Conservation (phyloP, 2,888 invertebrate genomes). For the Creontiades dilutus region DNA sequence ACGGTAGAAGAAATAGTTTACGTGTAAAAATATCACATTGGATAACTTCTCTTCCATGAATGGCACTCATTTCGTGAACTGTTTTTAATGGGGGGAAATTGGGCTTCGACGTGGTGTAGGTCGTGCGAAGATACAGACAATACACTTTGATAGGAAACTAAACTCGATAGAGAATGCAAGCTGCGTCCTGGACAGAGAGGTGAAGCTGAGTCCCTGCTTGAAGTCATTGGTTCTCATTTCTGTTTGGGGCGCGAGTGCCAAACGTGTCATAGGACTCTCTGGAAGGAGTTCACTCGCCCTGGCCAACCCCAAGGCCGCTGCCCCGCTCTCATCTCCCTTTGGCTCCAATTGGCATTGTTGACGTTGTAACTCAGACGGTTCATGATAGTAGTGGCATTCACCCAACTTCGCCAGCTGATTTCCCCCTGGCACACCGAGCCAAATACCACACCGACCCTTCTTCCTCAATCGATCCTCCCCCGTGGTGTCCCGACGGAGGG, state of each 20-base stretch:
- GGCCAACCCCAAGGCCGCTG: conserved; percentile 45
- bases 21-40: too few relatives aligned
- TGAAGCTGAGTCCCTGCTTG: neutral
- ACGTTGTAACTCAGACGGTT: conserved; percentile 51
- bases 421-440: conserved; percentile 50
- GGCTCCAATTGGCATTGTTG: conserved; percentile 63
- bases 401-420: conserved; percentile 67
- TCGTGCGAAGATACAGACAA: too few relatives aligned
- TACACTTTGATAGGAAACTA: too few relatives aligned
- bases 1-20: too few relatives aligned
- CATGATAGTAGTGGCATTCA: conserved; percentile 63
- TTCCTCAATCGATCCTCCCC: neutral
- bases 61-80: too few relatives aligned
- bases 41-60: too few relatives aligned
- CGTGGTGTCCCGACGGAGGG: conserved; percentile 19
- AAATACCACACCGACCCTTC: conserved; percentile 47
- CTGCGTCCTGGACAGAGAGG: too few relatives aligned
- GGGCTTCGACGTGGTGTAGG: too few relatives aligned
- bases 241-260: neutral
- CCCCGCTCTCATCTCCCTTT: conserved; percentile 35
- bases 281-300: conserved; percentile 26
- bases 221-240: neutral
- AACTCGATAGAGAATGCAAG: too few relatives aligned
- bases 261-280: neutral
- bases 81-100: too few relatives aligned